Conservation (phyloP, 1,140 invertebrate species). For the Oryzaephilus surinamensis region DNA sequence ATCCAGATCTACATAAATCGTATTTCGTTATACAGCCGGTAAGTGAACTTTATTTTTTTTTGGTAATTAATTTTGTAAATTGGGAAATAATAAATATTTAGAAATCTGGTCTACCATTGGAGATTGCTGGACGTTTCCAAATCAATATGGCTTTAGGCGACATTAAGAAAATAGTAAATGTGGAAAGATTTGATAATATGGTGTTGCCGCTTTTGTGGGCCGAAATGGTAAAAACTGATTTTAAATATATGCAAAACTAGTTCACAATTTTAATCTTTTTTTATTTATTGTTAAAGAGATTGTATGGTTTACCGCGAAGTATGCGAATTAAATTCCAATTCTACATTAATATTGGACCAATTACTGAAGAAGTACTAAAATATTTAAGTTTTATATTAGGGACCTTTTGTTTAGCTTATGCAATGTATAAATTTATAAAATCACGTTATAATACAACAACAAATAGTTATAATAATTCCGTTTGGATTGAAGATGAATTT, state of each 20-base stretch:
- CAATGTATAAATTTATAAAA: conserved; percentile 26
- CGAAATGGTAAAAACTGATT: conserved; percentile 79
- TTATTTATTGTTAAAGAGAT: conserved; percentile 45
- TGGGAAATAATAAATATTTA: conserved; percentile 22
- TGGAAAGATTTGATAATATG: conserved; percentile 52
- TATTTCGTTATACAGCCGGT: conserved; percentile 60
- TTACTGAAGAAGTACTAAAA: conserved; percentile 44
- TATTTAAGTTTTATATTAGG: conserved; percentile 49
- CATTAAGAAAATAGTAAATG: conserved; percentile 48
- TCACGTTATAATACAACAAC: conserved; percentile 8
- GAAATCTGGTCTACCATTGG: conserved; percentile 62
- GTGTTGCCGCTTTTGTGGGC: conserved; percentile 69
- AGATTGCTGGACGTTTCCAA: conserved; percentile 64
- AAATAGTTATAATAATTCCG: background rate
- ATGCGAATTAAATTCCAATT: conserved; percentile 56
- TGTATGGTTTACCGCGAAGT: conserved; percentile 50
- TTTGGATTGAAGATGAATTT: conserved; percentile 25
- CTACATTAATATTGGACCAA: conserved; percentile 58
- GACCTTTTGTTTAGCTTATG: conserved; percentile 38
- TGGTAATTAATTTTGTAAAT: conserved; percentile 2
- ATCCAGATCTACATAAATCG: conserved; percentile 56
- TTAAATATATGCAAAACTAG: conserved; percentile 19
- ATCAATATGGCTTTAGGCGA: conserved; percentile 72
- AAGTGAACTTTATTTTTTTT: conserved; percentile 27
- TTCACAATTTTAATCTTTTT: conserved; percentile 4